Evolutionary conservation across 2,113 vertebrate genomes (phyloP), one percentile per base, ranked within the genome.

Genomic region (Labeo catla): DNA sequence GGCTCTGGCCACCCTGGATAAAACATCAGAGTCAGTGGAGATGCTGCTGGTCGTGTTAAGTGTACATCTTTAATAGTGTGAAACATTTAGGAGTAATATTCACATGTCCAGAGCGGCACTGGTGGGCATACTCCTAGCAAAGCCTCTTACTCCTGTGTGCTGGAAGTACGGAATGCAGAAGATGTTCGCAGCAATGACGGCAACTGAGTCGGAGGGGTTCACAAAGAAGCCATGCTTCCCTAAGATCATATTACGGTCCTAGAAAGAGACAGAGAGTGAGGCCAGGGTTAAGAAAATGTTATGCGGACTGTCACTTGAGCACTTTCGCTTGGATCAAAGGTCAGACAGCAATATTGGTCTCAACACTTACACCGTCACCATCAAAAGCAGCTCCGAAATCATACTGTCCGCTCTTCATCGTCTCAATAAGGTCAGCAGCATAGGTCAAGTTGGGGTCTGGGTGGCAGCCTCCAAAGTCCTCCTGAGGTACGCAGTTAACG

Each of bases 231-330:
- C 96, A 0, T 96, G 95, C 87, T 97, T 97, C 86, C 98, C 98
- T 2, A 99, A 95, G 90, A 99, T 97, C 97, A 99, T 97, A 93
- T 97, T 98, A 4, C 98, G 95, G 87, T 99, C 98, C 98, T 99
- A 91, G 39, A 76, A 83, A 88, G 85, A 73, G 36, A 85, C 54
- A 34, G 8, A 84, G 39, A 76, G 63, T 16, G 45, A 59, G 78
- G 15, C 8, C 0, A 15, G 34, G 47, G 8, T 63, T 77, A 5
- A 23, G 28, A 82, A 54, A 57, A 49, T 50, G 9, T 34, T n/a
- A 50, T 4, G 8, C 11, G 21, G 39, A 81, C 8, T 63, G 68
- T 81, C 34, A 66, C 54, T 12, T 9, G 70, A 47, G 49, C 19
- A 19, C 21, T 15, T 43, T 7, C 7, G 10, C 45, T 15, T 15